A percentile compares a stretch with the other conserved stretches of the same genome.
Evolutionary conservation across 2,797 vertebrate species (phyloP).

Genomic region (Hephaestus fuliginosus): DNA sequence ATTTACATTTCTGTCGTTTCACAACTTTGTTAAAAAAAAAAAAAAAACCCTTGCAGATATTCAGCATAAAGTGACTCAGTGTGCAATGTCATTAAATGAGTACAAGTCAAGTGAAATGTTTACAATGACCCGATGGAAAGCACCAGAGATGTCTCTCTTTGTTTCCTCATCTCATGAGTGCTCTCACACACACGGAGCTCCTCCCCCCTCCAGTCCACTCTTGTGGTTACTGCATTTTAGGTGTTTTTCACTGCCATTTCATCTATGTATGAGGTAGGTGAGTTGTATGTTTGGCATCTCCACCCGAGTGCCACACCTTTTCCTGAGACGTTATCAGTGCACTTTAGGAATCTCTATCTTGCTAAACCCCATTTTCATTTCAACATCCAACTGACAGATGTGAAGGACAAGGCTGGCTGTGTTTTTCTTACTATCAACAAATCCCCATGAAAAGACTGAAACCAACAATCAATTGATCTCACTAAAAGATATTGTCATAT

Average conservation of each 20-base stretch:
- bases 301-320: not conserved
- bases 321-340: not conserved
- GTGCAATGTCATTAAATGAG: not conserved
- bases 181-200: not conserved
- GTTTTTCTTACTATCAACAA: not conserved
- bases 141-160: slow-evolving; percentile 48
- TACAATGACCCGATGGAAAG: slow-evolving; percentile 58
- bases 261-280: not conserved
- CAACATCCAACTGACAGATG: not conserved
- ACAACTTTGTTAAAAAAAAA: slow-evolving; percentile 3
- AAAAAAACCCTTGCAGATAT: not conserved
- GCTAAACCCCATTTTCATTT: not conserved
- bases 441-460: not conserved
- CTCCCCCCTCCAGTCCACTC: not conserved
- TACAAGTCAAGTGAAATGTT: slow-evolving; percentile 24
- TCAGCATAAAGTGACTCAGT: not conserved
- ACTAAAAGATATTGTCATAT: too few species aligned
- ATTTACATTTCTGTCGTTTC: slow-evolving; percentile 28
- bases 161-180: not conserved
- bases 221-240: slow-evolving; percentile 4
- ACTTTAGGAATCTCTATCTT: not conserved
- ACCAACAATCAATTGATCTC: not conserved
- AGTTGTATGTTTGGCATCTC: not conserved
- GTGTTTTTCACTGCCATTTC: slow-evolving; percentile 8
- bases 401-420: not conserved